Conservation (phyloP, 2,888 invertebrate species). For the Adelognathus sp. region DNA sequence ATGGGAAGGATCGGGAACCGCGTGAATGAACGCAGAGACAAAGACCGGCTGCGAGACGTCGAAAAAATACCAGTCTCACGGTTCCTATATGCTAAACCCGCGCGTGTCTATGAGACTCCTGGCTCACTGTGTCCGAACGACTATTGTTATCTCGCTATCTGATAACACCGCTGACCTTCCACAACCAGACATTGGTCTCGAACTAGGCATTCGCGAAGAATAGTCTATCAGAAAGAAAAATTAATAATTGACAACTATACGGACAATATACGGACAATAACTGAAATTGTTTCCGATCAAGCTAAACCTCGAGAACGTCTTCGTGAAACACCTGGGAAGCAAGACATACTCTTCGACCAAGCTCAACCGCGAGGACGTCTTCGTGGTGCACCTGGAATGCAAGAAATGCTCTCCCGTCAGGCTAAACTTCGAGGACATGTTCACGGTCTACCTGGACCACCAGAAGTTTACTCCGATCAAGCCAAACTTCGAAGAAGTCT, state of each 20-base stretch:
- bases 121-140: not conserved
- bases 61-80: constrained; percentile 80
- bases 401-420: too few species aligned
- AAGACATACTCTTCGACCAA: too few species aligned
- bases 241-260: not conserved
- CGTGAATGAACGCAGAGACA: constrained; percentile 78
- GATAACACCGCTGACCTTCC: not conserved
- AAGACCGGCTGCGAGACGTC: constrained; percentile 62
- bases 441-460: too few species aligned
- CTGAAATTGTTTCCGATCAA: too few species aligned
- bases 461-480: too few species aligned
- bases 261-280: too few species aligned
- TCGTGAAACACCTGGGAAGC: too few species aligned
- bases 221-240: not conserved
- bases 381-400: too few species aligned
- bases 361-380: too few species aligned
- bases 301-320: too few species aligned
- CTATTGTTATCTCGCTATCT: constrained; percentile 20
- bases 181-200: not conserved
- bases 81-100: constrained; percentile 68
- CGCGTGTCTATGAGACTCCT: constrained; percentile 59
- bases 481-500: too few species aligned
- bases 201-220: not conserved
- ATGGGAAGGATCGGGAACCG: constrained; percentile 75
- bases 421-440: too few species aligned